Evolutionary conservation across 2,113 vertebrate species (phyloP), one percentile per base, ranked within the genome.

Genomic region (Trinectes maculatus): DNA sequence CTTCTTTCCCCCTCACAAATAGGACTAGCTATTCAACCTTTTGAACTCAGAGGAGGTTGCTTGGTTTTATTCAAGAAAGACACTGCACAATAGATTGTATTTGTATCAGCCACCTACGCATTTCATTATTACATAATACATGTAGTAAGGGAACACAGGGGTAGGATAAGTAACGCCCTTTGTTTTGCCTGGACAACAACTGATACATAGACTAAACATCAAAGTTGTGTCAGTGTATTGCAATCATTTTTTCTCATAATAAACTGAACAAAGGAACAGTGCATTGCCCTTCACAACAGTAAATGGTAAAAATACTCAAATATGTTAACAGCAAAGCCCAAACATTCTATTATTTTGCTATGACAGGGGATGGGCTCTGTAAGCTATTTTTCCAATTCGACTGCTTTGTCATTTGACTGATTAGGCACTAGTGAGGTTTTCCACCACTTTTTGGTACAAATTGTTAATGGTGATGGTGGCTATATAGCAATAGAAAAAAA

Each of bases 1-100:
- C 61, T 74, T 69, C 18, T 52, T 61, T 69, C 18, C 53, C 62
- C 25, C 56, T 62, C 29, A 40, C 37, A 52, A 46, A 24, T 5
- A 25, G 28, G 39, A 69, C 53, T 51, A 66, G 25, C 12, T 9
- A 10, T 58, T 57, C 25, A 43, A n/a, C 40, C 4, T 53, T 71
- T 39, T 63, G 39, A 72, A 67, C 31, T 37, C 29, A 8, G 49
- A 66, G 33, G 52, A 34, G 12, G 28, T 37, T 71, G 36, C 46
- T 21, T 22, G 31, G 44, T 47, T 57, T 49, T 40, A 46, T 33
- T 44, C 8, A 61, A 25, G 18, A 11, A 62, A 51, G 46, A 53
- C 13, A 55, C 16, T 37, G 15, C 49, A 52, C 60, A 64, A 25
- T 43, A 8, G 40, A 47, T 29, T 56, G 18, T 5, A 8, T 21